Base-by-base conservation (phyloP, 2,797 vertebrate species). In the Molossus molossus region DNA sequence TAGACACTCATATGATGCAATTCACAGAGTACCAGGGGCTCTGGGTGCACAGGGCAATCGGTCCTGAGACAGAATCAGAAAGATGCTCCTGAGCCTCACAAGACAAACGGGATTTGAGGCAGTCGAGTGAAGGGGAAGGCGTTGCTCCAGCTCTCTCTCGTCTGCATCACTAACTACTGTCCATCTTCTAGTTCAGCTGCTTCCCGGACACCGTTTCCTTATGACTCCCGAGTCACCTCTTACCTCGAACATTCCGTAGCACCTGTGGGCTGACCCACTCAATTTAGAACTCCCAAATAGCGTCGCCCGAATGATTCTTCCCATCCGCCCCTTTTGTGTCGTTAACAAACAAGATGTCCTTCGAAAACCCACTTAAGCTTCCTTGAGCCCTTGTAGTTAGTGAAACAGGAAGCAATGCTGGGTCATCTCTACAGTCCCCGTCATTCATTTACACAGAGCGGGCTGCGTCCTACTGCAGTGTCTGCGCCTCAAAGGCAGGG, bases 311-410 rank as follows among this genome's bases (percentile, higher is more conserved):
- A 37, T 86, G 55, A 45, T 37, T 37, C 86, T 67, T 69, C 79
- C 50, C 83, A 64, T 53, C 69, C 13, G 4, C 27, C 37, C n/a
- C 62, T 69, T 94, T 64, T 53, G n/a, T 90, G 72, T 72, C 76
- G 64, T 93, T 84, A 87, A 95, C 77, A 93, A 81, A 90, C n/a
- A 73, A 69, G 45, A 94, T 76, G 27, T 57, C 84, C 77, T 94
- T 64, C 60, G 75, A 82, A 86, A 90, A 87, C 23, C 80, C 45
- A 69, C 45, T 70, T 57, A 62, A 18, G 33, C 10, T 48, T 90
- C 81, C 40, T 75, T n/a, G 48, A 58, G 58, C 86, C 82, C 62
- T 86, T 70, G 33, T 79, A 17, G 27, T 92, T 85, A 58, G 64
- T 69, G 50, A 88, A 88, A 60, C 6, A 62, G n/a, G 50, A 62